phyloP scores from a whole-genome alignment of 2,888 invertebrate genomes.

The Cryptocheilus praepositus region DNA sequence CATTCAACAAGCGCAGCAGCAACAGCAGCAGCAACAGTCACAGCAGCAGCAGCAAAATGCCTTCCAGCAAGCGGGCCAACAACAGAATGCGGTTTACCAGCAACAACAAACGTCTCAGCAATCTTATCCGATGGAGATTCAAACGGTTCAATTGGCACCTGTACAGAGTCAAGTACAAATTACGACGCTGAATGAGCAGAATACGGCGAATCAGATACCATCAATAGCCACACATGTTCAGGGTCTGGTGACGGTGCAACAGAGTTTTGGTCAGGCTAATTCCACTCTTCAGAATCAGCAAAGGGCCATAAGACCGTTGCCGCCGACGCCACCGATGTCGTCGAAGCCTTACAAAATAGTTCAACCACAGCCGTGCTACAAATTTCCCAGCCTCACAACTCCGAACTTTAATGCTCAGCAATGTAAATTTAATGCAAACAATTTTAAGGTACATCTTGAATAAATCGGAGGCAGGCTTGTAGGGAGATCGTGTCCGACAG shows the following conservation, averaged over 20 bases:
- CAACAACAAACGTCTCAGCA: conserved; percentile 44
- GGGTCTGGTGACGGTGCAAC: conserved; percentile 53
- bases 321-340: conserved; percentile 50
- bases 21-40: conserved; percentile 64
- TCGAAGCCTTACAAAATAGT: conserved; percentile 65
- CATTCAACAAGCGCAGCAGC: conserved; percentile 68
- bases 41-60: too few species aligned
- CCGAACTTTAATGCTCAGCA: conserved; percentile 65
- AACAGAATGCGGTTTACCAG: conserved; percentile 59
- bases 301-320: conserved; percentile 58
- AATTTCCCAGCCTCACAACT: conserved; percentile 60
- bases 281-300: conserved; percentile 55
- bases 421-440: conserved; percentile 65
- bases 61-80: not conserved
- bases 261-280: conserved; percentile 53
- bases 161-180: conserved; percentile 57
- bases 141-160: conserved; percentile 58
- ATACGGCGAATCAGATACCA: conserved; percentile 46
- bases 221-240: conserved; percentile 52
- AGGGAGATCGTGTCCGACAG: not conserved
- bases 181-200: conserved; percentile 56
- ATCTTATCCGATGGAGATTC: conserved; percentile 66
- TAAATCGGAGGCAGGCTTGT: not conserved
- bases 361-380: conserved; percentile 67
- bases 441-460: conserved; percentile 60